A percentile compares a stretch with the other conserved stretches of the same genome.
These are phyloP conservation scores for Pyralis farinalis DNA, from an alignment of 2,888 invertebrate genomes.

Conservation along the genomic window DNA sequence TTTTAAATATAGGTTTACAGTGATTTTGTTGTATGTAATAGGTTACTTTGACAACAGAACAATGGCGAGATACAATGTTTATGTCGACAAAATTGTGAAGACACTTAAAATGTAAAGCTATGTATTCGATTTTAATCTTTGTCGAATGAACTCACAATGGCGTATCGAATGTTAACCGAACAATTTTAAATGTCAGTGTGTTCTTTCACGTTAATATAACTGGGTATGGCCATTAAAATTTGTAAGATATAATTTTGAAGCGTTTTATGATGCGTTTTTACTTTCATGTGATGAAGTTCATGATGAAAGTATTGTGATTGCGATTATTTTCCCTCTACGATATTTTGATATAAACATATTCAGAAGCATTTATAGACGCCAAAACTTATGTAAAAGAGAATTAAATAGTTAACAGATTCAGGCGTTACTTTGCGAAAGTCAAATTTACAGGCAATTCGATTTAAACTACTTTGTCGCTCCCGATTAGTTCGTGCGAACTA, in stretches of 20 bases:
- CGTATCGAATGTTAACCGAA: constrained; percentile 23
- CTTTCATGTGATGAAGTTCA: too few species aligned
- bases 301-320: too few species aligned
- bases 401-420: too few species aligned
- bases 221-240: background rate
- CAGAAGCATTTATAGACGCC: too few species aligned
- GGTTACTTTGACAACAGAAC: constrained; percentile 9
- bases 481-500: too few species aligned
- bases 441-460: too few species aligned
- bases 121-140: constrained; percentile 28
- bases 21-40: background rate
- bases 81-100: constrained; percentile 26
- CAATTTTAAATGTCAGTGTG: constrained; percentile 19
- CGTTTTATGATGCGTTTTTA: constrained; percentile 30
- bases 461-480: too few species aligned
- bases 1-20: background rate
- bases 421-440: too few species aligned
- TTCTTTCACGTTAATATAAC: constrained; percentile 3
- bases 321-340: too few species aligned
- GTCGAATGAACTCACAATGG: constrained; percentile 34
- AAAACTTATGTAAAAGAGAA: too few species aligned
- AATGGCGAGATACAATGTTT: constrained; percentile 17
- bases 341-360: too few species aligned
- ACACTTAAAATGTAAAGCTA: constrained; percentile 16
- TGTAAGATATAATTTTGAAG: constrained; percentile 21